A percentile compares a stretch with the other conserved stretches of the same genome.
phyloP scores from a whole-genome alignment of 92 coral and sea anemone species.

The Galaxea fascicularis region DNA sequence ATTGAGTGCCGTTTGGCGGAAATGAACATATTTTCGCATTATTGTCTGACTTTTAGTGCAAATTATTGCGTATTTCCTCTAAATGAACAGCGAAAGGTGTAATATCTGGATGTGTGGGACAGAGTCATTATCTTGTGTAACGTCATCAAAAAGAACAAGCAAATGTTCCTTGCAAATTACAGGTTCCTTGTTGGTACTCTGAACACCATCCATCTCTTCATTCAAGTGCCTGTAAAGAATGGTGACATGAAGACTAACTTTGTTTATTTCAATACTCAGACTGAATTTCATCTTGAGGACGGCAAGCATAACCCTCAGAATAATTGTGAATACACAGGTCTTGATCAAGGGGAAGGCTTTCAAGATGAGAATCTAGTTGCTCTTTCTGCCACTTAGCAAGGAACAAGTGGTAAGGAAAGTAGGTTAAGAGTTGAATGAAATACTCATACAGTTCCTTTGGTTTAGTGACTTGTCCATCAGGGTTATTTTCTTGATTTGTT shows the following conservation, averaged over 20 bases:
- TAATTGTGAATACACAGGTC: constrained; percentile 39
- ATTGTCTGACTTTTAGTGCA: too few relatives aligned
- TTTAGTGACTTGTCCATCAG: constrained; percentile 14
- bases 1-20: too few relatives aligned
- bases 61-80: too few relatives aligned
- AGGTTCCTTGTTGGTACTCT: constrained; percentile 21
- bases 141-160: constrained; percentile 37
- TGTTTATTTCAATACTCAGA: constrained; percentile 12
- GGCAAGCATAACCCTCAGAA: constrained; percentile 30
- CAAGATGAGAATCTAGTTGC: constrained; percentile 25
- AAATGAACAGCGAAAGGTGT: too few relatives aligned
- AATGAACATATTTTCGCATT: too few relatives aligned
- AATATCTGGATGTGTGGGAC: constrained; percentile 42
- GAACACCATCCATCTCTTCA: constrained; percentile 32
- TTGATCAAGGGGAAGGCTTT: constrained; percentile 14
- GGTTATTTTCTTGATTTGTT: constrained; percentile 29
- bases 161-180: constrained; percentile 22
- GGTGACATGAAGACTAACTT: constrained; percentile 42
- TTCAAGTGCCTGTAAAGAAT: constrained; percentile 24
- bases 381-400: constrained; percentile 45
- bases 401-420: constrained; percentile 30
- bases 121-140: constrained; percentile 37
- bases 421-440: constrained; percentile 7
- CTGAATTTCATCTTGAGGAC: constrained; percentile 20
- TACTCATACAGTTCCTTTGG: constrained; percentile 32